Percentiles rank a stretch among this genome's conserved stretches.
Evolutionary conservation across 2,888 invertebrate genomes (phyloP).

Genomic region (Pachycephus smyrnensis): DNA sequence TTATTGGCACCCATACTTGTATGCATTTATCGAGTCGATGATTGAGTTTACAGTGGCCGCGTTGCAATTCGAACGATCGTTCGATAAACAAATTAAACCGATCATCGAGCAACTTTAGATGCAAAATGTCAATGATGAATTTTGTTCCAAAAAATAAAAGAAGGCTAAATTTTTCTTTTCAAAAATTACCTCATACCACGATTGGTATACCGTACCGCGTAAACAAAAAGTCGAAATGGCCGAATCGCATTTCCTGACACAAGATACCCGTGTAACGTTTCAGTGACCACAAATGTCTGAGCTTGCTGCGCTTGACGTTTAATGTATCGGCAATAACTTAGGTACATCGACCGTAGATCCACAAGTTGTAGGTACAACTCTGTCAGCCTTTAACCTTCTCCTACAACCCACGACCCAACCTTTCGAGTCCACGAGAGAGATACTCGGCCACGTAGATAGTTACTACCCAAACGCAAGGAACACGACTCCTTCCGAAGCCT

Average conservation of each 20-base stretch:
- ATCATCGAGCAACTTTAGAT: too few relatives aligned
- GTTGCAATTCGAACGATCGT: not conserved
- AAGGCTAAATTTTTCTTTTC: too few relatives aligned
- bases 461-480: not conserved
- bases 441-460: not conserved
- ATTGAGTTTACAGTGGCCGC: not conserved
- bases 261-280: constrained; percentile 13
- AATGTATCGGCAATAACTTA: constrained; percentile 59
- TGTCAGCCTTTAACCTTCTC: too few relatives aligned
- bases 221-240: not conserved
- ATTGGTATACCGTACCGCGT: not conserved
- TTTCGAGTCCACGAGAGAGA: too few relatives aligned
- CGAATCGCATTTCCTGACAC: too few relatives aligned
- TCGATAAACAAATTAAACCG: not conserved
- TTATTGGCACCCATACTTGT: not conserved
- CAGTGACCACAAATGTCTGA: constrained; percentile 16
- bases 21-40: not conserved
- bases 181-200: constrained; percentile 4
- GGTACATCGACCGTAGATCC: constrained; percentile 23
- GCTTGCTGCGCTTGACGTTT: constrained; percentile 52
- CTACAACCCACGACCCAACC: too few relatives aligned
- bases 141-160: too few relatives aligned
- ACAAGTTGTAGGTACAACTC: too few relatives aligned
- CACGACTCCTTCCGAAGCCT: not conserved
- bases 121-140: constrained; percentile 6